phyloP scores from a whole-genome alignment of 1,140 invertebrate genomes.

The Pseudomyrmex pallidus region DNA sequence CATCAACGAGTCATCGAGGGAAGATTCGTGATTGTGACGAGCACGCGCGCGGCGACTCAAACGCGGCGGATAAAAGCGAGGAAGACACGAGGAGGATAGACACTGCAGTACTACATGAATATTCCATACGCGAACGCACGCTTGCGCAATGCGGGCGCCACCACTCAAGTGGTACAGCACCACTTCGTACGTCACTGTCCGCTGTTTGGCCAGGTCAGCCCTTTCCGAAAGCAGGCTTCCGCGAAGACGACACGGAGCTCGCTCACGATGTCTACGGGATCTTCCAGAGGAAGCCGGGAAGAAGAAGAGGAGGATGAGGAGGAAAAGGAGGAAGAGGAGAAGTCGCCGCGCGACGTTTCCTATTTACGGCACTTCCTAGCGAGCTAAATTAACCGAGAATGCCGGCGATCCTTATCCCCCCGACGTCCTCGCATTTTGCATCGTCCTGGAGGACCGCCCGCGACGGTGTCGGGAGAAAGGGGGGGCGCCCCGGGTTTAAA shows the following conservation, averaged over 20 bases:
- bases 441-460: conserved; percentile 67
- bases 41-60: neutral
- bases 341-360: conserved; percentile 74
- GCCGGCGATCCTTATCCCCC: conserved; percentile 80
- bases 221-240: conserved; percentile 45
- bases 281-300: too few species aligned
- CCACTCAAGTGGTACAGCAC: conserved; percentile 54
- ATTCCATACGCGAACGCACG: conserved; percentile 69
- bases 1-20: neutral
- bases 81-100: conserved; percentile 40
- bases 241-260: neutral
- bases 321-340: conserved; percentile 20
- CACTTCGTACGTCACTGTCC: conserved; percentile 66
- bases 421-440: conserved; percentile 77
- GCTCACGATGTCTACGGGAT: conserved; percentile 33
- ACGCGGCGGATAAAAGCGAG: conserved; percentile 10
- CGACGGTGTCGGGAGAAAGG: neutral
- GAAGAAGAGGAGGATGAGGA: too few species aligned
- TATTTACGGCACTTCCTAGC: conserved; percentile 81
- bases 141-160: conserved; percentile 66
- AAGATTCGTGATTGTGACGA: neutral
- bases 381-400: conserved; percentile 83
- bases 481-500: neutral
- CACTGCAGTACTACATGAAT: conserved; percentile 73
- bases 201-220: conserved; percentile 32